phyloP scores from a whole-genome alignment of 2,888 invertebrate species.

The Pseudanteris insignis region DNA sequence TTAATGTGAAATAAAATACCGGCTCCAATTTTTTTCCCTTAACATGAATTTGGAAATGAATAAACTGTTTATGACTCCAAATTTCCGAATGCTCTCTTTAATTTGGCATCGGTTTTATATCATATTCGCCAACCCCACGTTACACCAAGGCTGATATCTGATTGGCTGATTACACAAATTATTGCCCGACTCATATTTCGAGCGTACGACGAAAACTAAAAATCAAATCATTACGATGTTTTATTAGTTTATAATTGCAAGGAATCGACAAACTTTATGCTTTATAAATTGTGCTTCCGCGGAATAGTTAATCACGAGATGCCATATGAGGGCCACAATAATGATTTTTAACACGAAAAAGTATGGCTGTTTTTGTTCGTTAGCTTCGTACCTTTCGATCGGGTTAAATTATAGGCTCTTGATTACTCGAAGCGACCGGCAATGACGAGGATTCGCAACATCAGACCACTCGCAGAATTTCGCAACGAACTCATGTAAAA shows the following conservation, averaged over 20 bases:
- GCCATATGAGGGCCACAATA: conserved; percentile 46
- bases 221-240: conserved; percentile 57
- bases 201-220: conserved; percentile 37
- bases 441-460: conserved; percentile 24
- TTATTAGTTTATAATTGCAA: conserved; percentile 59
- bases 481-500: conserved; percentile 37
- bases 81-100: conserved; percentile 28
- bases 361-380: conserved; percentile 65
- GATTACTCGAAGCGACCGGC: conserved; percentile 58
- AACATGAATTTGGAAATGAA: conserved; percentile 21
- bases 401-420: conserved; percentile 66
- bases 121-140: conserved; percentile 18
- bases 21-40: too few relatives aligned
- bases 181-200: conserved; percentile 32
- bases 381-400: conserved; percentile 64
- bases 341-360: conserved; percentile 66
- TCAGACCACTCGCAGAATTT: conserved; percentile 37
- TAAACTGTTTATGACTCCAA: conserved; percentile 16
- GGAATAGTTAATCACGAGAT: conserved; percentile 60
- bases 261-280: conserved; percentile 61
- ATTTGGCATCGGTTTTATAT: conserved; percentile 33
- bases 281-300: conserved; percentile 63
- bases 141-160: conserved; percentile 25
- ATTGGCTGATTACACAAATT: conserved; percentile 38
- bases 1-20: too few relatives aligned